phyloP scores from a whole-genome alignment of 1,140 invertebrate genomes.

The Drosophila pachea region DNA sequence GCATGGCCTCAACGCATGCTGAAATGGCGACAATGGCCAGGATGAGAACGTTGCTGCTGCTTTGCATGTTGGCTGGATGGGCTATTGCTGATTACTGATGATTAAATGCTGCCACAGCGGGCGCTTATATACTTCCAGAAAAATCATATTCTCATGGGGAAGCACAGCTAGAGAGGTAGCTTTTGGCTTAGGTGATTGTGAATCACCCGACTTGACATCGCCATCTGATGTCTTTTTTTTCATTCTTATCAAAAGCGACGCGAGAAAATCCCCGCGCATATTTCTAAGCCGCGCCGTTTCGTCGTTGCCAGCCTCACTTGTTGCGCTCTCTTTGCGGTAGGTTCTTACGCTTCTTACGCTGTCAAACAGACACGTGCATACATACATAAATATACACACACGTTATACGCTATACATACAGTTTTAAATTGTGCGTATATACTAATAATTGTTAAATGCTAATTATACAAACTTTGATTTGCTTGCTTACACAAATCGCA shows the following conservation, averaged over 20 bases:
- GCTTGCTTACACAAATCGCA: no score
- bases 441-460: no score
- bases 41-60: conserved; percentile 41
- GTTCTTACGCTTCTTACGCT: not conserved
- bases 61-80: conserved; percentile 3
- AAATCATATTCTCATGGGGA: not conserved
- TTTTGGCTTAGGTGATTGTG: conserved; percentile 26
- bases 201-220: conserved; percentile 39
- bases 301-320: conserved; percentile 21
- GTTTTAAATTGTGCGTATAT: no score
- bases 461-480: no score
- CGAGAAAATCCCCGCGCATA: conserved; percentile 35
- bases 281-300: not conserved
- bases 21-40: conserved; percentile 48
- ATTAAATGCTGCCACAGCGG: not conserved
- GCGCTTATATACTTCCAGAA: not conserved
- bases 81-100: conserved; percentile 5
- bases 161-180: conserved; percentile 11
- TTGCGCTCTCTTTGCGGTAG: conserved; percentile 20
- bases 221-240: not conserved
- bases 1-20: conserved; percentile 48
- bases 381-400: no score
- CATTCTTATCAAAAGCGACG: conserved; percentile 43
- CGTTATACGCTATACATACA: no score
- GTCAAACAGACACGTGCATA: not conserved